Conservation (phyloP, 2,113 vertebrate genomes). For the Herpetotheres cachinnans region DNA sequence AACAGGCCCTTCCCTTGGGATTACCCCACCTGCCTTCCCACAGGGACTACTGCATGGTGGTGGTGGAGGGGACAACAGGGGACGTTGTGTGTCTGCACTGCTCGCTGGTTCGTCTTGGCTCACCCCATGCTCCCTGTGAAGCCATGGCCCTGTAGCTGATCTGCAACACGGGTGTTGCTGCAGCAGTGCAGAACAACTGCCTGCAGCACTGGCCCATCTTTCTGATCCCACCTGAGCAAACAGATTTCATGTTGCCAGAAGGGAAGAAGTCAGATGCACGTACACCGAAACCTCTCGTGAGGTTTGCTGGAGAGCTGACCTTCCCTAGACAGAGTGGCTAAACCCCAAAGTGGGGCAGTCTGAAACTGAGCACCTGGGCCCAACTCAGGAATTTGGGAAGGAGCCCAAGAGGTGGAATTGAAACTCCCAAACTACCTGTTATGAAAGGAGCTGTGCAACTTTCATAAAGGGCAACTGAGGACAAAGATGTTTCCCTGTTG, state of each 20-base stretch:
- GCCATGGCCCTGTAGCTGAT: not conserved
- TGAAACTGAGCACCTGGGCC: not conserved
- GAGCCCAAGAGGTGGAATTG: not conserved
- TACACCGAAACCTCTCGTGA: accelerated
- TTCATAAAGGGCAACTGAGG: not conserved
- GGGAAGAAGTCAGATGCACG: not conserved
- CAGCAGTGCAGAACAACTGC: not conserved
- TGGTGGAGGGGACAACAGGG: not conserved
- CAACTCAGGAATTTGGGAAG: not conserved
- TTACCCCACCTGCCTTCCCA: not conserved
- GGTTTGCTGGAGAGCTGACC: not conserved
- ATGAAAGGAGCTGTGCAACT: not conserved
- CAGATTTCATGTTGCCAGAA: not conserved
- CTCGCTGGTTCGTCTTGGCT: not conserved
- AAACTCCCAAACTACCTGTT: not conserved
- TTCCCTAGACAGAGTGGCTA: not conserved
- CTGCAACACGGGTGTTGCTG: not conserved
- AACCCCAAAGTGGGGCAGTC: not conserved
- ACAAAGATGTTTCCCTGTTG: not conserved
- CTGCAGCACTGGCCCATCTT: not conserved
- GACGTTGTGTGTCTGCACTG: accelerated
- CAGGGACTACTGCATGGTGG: not conserved
- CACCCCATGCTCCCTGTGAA: not conserved
- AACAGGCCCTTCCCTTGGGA: not conserved
- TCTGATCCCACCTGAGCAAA: not conserved